Conservation (phyloP, 2,113 vertebrate species). For the Chascanopsetta lugubris region DNA sequence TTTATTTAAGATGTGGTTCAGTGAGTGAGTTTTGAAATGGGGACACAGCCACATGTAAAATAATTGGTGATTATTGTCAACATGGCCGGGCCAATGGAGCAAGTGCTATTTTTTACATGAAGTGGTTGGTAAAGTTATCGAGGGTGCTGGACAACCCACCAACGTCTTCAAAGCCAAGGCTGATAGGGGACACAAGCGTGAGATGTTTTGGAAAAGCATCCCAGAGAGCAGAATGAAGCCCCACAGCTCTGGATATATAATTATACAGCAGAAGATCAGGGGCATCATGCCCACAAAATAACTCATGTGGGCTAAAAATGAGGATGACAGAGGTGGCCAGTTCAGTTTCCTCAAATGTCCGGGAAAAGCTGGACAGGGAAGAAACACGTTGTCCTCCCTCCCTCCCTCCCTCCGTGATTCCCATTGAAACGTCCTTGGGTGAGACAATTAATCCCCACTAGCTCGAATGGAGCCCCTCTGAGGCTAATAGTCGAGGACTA, state of each 20-base stretch:
- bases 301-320: constrained; percentile 35
- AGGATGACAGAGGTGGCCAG: constrained; percentile 39
- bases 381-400: neutral
- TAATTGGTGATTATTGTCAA: neutral
- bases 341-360: constrained; percentile 34
- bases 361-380: constrained; percentile 28
- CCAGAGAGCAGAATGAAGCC: constrained; percentile 37
- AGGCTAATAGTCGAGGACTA: constrained; percentile 36
- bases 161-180: constrained; percentile 14
- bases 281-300: constrained; percentile 49
- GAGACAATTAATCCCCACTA: constrained; percentile 57
- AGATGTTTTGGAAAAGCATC: constrained; percentile 50
- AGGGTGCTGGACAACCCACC: neutral
- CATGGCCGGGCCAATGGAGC: neutral
- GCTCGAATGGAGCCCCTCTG: constrained; percentile 34
- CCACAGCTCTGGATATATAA: constrained; percentile 48
- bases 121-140: neutral
- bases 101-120: neutral
- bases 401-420: constrained; percentile 13
- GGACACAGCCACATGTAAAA: neutral
- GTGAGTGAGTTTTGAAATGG: neutral
- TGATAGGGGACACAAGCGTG: constrained; percentile 46
- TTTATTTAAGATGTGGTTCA: neutral
- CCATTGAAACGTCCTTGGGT: constrained; percentile 57
- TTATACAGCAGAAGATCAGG: constrained; percentile 58